phyloP scores from a whole-genome alignment of 2,888 invertebrate species.

The Eretmocerus hayati region DNA sequence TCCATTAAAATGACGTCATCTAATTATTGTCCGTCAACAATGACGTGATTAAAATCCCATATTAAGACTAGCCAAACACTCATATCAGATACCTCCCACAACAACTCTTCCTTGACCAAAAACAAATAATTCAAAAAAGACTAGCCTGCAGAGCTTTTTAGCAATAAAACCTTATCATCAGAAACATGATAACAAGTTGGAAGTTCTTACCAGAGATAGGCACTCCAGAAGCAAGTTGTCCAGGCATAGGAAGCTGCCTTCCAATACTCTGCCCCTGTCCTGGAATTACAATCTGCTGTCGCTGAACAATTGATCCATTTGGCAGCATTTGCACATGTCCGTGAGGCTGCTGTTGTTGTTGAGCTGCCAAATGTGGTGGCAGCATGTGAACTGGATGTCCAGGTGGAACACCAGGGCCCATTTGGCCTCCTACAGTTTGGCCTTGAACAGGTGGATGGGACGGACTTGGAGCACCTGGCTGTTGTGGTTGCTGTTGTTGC shows the following conservation, averaged over 20 bases:
- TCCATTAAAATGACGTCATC: no score
- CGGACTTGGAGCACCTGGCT: constrained; percentile 13
- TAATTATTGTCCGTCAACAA: no score
- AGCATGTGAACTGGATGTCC: constrained; percentile 26
- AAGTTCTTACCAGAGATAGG: constrained; percentile 12
- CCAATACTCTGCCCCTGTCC: constrained; percentile 25
- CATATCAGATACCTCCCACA: no score
- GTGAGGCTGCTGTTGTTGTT: not conserved
- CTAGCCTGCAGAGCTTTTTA: no score
- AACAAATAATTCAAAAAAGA: no score
- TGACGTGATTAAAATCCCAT: no score
- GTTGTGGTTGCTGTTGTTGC: constrained; percentile 25
- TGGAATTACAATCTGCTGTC: constrained; percentile 13
- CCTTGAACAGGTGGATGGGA: constrained; percentile 16
- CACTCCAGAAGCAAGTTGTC: constrained; percentile 11
- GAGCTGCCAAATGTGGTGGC: constrained; percentile 13
- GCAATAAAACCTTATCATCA: no score
- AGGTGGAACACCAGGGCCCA: constrained; percentile 2
- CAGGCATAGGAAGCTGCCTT: constrained; percentile 25
- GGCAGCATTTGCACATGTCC: constrained; percentile 8
- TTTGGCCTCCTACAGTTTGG: constrained; percentile 20
- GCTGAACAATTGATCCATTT: constrained; percentile 10
- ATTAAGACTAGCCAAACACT: no score
- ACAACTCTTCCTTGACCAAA: no score
- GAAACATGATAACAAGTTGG: no score